Percentiles rank a stretch among this genome's conserved stretches.
These are phyloP conservation scores for Hippocampus guttulatus DNA, from an alignment of 2,113 vertebrate species.

Conservation along the genomic window DNA sequence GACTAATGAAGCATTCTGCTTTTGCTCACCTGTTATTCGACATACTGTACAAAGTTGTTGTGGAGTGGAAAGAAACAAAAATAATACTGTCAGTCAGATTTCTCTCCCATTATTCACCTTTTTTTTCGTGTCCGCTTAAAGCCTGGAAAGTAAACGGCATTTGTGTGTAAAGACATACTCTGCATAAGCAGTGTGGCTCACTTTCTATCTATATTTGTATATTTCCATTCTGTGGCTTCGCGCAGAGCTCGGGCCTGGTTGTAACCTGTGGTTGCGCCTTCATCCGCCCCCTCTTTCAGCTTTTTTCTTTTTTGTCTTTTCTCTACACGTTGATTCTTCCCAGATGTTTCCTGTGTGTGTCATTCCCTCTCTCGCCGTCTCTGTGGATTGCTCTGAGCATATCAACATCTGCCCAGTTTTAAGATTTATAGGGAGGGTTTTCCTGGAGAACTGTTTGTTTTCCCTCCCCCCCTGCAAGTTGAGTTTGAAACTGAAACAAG, in stretches of 20 bases:
- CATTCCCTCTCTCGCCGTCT: conserved; percentile 21
- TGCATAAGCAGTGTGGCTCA: neutral
- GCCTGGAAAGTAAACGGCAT: conserved; percentile 1
- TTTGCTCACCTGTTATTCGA: neutral
- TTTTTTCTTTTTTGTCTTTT: conserved; percentile 35
- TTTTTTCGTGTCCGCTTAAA: conserved; percentile 21
- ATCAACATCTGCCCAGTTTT: conserved; percentile 43
- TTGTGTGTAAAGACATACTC: neutral
- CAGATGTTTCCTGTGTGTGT: conserved; percentile 79
- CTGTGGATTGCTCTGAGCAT: conserved; percentile 35
- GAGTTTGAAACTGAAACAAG: neutral
- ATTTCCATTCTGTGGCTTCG: conserved; percentile 46
- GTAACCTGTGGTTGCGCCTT: conserved; percentile 70
- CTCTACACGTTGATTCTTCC: conserved; percentile 64
- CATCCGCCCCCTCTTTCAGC: conserved; percentile 35
- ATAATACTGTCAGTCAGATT: neutral
- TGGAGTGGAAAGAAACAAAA: neutral
- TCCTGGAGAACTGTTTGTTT: conserved; percentile 9
- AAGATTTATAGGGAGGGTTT: conserved; percentile 57
- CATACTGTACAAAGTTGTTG: neutral
- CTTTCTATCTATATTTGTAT: conserved; percentile 5
- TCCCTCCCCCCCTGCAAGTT: neutral
- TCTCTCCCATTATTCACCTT: neutral
- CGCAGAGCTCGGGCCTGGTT: conserved; percentile 53
- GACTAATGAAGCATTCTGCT: neutral